Percentiles rank a stretch among this genome's conserved stretches.
These are phyloP conservation scores for Galeruca laticollis DNA, from an alignment of 2,888 invertebrate genomes.

Conservation along the genomic window DNA sequence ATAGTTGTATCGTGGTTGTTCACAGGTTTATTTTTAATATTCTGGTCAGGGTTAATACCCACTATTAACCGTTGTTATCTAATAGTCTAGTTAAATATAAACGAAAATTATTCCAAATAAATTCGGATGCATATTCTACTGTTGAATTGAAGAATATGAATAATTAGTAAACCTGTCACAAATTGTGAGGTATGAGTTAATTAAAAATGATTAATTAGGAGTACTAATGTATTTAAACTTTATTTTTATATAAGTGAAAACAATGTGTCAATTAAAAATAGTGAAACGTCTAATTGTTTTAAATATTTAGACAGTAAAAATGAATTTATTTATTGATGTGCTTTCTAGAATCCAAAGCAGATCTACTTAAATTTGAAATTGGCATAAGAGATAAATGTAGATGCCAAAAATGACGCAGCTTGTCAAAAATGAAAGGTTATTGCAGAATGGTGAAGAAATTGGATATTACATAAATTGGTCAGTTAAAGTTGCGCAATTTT, in stretches of 20 bases:
- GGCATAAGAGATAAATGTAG: too few species aligned
- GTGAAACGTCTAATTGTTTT: too few species aligned
- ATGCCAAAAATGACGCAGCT: too few species aligned
- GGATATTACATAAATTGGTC: too few species aligned
- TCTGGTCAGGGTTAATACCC: neutral
- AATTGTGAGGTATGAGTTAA: neutral
- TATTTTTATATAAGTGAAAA: neutral
- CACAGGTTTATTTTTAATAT: neutral
- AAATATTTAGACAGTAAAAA: too few species aligned
- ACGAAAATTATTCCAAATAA: neutral
- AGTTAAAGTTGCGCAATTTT: too few species aligned
- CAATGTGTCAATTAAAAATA: neutral
- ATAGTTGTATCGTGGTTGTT: neutral
- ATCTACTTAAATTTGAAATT: too few species aligned
- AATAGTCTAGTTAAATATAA: neutral
- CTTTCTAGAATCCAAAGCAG: too few species aligned
- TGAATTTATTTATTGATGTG: too few species aligned
- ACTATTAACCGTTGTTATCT: neutral
- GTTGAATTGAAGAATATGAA: neutral
- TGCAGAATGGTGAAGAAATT: too few species aligned
- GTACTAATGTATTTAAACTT: neutral
- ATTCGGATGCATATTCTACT: neutral
- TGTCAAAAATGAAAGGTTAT: too few species aligned
- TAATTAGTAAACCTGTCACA: neutral
- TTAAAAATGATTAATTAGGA: slow-evolving; percentile 5